Base-by-base conservation (phyloP, 2,888 invertebrate genomes). In the Nycteola revayana region DNA sequence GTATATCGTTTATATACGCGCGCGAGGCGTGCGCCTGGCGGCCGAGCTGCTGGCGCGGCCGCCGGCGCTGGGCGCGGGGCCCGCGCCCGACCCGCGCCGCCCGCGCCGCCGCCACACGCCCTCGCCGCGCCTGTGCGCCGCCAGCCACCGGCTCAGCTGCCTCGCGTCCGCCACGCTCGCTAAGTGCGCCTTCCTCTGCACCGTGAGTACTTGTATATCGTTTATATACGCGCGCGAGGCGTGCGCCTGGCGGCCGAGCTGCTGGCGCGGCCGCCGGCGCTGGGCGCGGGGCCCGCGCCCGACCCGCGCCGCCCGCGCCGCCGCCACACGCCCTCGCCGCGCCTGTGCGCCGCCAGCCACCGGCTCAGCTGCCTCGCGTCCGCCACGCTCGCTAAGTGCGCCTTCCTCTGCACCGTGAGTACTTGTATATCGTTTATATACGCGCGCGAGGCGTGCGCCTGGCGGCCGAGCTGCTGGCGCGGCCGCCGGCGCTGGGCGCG, bases 141-240 rank as follows among this genome's bases (percentile, higher is more conserved):
- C 95, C n/a, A 94, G 94, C 20, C 96, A 96, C 75, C 93, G 96
- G 56, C 83, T 96, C 27, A 95, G 95, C 9, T 94, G 94, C 28
- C 83, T 97, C 39, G 97, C 97, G 1, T 96, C 96, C 6, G 95
- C 95, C 5, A 98, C 98, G 18, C 90, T 98, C 41, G 95, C 98
- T 8, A 98, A 98, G 78, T 98, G 98, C 82, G 96, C 96, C 26
- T 99, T 99, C 77, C 90, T 99, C 1, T 98, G 97, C 78, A 96
- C 95, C 2, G 98, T 86, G n/a, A 71, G 82, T 75, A 45, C 6
- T n/a, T n/a, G n/a, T n/a, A n/a, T n/a, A n/a, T n/a, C n/a, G n/a
- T n/a, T n/a, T n/a, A n/a, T n/a, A 3, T 6, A 4, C 10, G 9
- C 9, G 93, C 94, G 25, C 89, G 99, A 39, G 98, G 97, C 0